Conservation (phyloP, 2,888 invertebrate genomes). For the Laothoe populi region DNA sequence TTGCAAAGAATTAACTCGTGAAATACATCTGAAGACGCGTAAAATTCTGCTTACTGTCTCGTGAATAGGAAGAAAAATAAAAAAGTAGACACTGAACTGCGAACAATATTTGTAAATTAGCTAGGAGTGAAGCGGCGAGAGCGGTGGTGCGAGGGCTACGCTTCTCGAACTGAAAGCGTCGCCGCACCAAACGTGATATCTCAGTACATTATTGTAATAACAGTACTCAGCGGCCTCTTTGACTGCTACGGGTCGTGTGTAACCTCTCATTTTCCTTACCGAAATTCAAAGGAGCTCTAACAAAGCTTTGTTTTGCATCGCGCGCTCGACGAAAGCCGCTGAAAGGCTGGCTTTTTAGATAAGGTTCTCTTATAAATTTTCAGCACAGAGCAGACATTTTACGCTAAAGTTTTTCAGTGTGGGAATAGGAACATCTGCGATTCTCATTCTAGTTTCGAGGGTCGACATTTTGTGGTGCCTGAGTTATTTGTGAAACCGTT, state of each 20-base stretch:
- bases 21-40: not conserved
- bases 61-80: slow-evolving; percentile 21
- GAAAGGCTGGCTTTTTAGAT: slow-evolving; percentile 83
- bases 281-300: slow-evolving; percentile 82
- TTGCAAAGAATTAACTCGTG: not conserved
- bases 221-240: slow-evolving; percentile 75
- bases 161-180: slow-evolving; percentile 51
- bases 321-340: slow-evolving; percentile 72
- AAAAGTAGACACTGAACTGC: slow-evolving; percentile 12
- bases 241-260: slow-evolving; percentile 72
- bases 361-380: slow-evolving; percentile 80
- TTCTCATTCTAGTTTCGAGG: slow-evolving; percentile 68
- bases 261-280: slow-evolving; percentile 83
- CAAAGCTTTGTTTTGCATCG: slow-evolving; percentile 84
- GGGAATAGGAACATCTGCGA: slow-evolving; percentile 72
- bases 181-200: slow-evolving; percentile 70
- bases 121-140: slow-evolving; percentile 32
- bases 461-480: slow-evolving; percentile 56
- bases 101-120: slow-evolving; percentile 35
- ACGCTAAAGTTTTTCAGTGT: slow-evolving; percentile 73
- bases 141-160: slow-evolving; percentile 37
- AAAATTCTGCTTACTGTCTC: slow-evolving; percentile 6
- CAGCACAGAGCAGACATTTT: slow-evolving; percentile 70
- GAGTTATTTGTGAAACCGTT: slow-evolving; percentile 62
- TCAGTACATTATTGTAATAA: slow-evolving; percentile 81